These are phyloP conservation scores for Epirrhoe tristata DNA, from an alignment of 2,888 invertebrate species.

Conservation along the genomic window DNA sequence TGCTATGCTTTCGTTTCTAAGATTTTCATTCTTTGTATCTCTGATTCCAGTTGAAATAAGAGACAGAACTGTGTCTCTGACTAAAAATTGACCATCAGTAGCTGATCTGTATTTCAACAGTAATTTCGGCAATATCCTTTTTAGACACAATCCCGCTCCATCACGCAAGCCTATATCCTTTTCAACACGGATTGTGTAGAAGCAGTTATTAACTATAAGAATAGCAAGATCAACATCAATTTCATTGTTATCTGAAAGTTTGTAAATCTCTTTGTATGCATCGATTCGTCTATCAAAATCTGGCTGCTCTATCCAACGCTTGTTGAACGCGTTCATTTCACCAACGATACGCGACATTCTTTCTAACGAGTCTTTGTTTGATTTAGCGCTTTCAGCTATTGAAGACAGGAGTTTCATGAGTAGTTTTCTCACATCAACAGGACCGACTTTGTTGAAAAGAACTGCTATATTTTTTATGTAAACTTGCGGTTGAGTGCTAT, in stretches of 20 bases:
- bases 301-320: constrained; percentile 96
- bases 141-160: constrained; percentile 90
- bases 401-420: constrained; percentile 87
- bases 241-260: constrained; percentile 75
- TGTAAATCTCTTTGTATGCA: constrained; percentile 89
- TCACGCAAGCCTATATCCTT: constrained; percentile 94
- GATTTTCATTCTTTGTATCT: constrained; percentile 88
- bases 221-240: constrained; percentile 88
- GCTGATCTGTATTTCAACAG: constrained; percentile 83
- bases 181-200: constrained; percentile 90
- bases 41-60: constrained; percentile 90
- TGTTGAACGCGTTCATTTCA: constrained; percentile 95
- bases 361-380: constrained; percentile 73
- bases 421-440: constrained; percentile 88
- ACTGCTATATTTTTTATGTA: constrained; percentile 90
- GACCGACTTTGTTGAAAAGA: constrained; percentile 88
- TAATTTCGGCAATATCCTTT: constrained; percentile 88
- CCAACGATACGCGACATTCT: constrained; percentile 83
- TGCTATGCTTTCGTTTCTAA: constrained; percentile 92
- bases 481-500: constrained; percentile 86
- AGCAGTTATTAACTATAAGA: constrained; percentile 93
- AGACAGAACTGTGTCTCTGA: constrained; percentile 90
- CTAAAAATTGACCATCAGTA: constrained; percentile 87
- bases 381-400: constrained; percentile 79
- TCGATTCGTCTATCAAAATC: constrained; percentile 93